Evolutionary conservation across 2,888 invertebrate genomes (phyloP), one percentile per base, ranked within the genome.

Genomic region (Halictus ligatus): DNA sequence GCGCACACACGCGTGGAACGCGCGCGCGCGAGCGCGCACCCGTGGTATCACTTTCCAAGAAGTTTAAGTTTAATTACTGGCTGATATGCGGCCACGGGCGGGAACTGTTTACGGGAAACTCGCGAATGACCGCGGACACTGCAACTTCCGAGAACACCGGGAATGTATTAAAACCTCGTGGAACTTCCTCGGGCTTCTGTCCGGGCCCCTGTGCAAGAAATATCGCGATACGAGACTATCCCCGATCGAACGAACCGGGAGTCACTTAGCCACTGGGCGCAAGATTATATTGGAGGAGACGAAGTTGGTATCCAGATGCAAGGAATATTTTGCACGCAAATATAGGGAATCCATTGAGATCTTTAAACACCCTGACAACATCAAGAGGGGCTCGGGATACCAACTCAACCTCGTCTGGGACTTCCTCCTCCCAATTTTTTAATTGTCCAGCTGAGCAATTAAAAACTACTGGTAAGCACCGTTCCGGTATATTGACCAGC

Each of bases 31-130:
- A n/a, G 25, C 21, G 4, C 7, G 60, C 48, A 10, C n/a, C 25
- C 4, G 0, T 2, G 43, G 74, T 86, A 89, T 84, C 90, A 78
- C 82, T 90, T 84, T 75, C 75, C 74, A 74, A 73, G 84, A 90
- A 89, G 90, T 89, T 89, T 90, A 89, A 90, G 89, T 89, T 90
- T 89, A 89, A 89, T 89, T 89, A 90, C 87, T 60, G 83, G 60
- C 69, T 80, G 86, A 86, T 90, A 89, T 75, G 86, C 81, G 78
- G 71, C 74, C 29, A 54, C 43, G 74, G 84, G 69, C 50, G 78
- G 64, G 64, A 69, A 50, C 69, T 88, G 83, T 89, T 89, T 83
- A 83, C 84, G 60, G 73, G 74, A 78, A 69, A 85, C 85, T 89
- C 80, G 80, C 78, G 77, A 89, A 85, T 89, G 89, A 89, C 89